phyloP scores from a whole-genome alignment of 2,888 invertebrate species.

The Gisinianus flammeolus region DNA sequence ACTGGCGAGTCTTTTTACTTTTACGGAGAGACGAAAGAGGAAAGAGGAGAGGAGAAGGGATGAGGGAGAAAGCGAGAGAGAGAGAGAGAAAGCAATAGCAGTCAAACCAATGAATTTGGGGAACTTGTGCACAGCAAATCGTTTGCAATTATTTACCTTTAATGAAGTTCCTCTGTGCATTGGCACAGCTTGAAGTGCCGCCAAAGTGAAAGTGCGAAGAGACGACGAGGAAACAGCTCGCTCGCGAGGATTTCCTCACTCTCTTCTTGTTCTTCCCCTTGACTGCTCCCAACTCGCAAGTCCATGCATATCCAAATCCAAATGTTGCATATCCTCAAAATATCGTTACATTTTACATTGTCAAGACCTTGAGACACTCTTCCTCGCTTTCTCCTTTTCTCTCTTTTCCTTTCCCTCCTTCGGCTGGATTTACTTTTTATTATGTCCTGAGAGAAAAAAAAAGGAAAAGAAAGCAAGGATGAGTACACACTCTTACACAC shows the following conservation, averaged over 20 bases:
- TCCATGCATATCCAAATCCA: neutral
- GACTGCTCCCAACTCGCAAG: neutral
- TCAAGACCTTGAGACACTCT: neutral
- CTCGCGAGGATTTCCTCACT: neutral
- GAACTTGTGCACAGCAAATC: constrained; percentile 24
- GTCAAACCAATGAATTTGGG: neutral
- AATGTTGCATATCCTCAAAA: too few relatives aligned
- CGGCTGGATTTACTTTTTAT: too few relatives aligned
- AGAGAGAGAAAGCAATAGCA: neutral
- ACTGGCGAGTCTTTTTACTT: too few relatives aligned
- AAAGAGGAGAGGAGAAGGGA: too few relatives aligned
- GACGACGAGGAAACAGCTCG: neutral
- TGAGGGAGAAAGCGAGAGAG: neutral
- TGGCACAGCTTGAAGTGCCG: neutral
- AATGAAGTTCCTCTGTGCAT: constrained; percentile 31
- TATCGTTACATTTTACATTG: too few relatives aligned
- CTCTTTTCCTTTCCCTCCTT: neutral
- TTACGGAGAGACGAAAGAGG: too few relatives aligned
- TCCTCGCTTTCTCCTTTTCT: neutral
- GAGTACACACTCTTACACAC: too few relatives aligned
- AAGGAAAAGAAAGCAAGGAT: too few relatives aligned
- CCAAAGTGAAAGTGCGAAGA: neutral
- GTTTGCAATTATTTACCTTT: constrained; percentile 43
- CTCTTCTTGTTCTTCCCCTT: neutral
- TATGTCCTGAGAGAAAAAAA: too few relatives aligned